Base-by-base conservation (phyloP, 2,797 vertebrate genomes). In the Furcifer pardalis region DNA sequence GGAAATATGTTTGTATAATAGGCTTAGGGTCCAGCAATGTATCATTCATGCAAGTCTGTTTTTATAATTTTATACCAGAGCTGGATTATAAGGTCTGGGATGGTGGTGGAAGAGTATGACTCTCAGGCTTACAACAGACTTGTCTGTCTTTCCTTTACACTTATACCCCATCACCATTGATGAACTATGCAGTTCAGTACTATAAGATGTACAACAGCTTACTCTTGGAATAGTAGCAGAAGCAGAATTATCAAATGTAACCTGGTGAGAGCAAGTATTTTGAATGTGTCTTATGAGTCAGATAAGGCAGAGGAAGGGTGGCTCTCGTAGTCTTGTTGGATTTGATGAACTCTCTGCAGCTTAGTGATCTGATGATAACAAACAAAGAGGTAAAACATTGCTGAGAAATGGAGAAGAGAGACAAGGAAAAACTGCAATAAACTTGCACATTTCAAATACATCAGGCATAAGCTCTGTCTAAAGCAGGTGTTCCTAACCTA, bases 331-430 rank as follows among this genome's bases (percentile, higher is more conserved):
- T 84, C 44, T 88, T 40, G 73, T 9, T 85, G 69, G 52, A 73
- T 37, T 46, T 79, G 37, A 80, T 80, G 3, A 84, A 8, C 35
- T 74, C 15, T n/a, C n/a, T 62, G 25, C 9, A 56, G 8, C 76
- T 81, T 86, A 56, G 19, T 79, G 8, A 79, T 40, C 15, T 66
- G 44, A 13, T 2, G 35, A 27, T 69, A 42, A 66, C 15, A 42
- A 56, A 80, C 9, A 80, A 37, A 3, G 52, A 62, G n/a, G 72
- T 32, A 12, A 65, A 81, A 8, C 56, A 30, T 77, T 89, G 35
- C 32, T 79, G 78, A 89, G 1, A 19, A 77, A 73, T 46, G 79
- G 59, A 84, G 80, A 84, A n/a, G 72, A 69, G 6, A 42, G 30
- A 68, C 84, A 21, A 63, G 5, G 5, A 56, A 35, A 75, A 85